These are phyloP conservation scores for Ascaphus truei DNA, from an alignment of 2,113 vertebrate species.

Conservation along the genomic window DNA sequence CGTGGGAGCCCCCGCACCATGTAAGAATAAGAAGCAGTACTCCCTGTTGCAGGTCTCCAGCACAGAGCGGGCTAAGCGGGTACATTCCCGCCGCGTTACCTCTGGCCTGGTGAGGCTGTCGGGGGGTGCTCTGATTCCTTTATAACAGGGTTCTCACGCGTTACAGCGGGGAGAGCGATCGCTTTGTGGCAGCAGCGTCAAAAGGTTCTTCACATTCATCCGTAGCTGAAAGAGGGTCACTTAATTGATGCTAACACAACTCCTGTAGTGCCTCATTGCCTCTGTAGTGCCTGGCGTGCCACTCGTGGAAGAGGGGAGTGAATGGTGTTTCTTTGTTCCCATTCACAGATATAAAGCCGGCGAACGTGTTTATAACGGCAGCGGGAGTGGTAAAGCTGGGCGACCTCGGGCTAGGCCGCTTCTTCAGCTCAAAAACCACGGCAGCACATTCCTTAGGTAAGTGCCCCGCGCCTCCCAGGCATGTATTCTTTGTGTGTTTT, in stretches of 20 bases:
- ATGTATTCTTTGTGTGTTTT: not conserved
- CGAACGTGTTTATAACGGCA: constrained; percentile 85
- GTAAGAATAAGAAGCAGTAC: too few relatives aligned
- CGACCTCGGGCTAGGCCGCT: constrained; percentile 80
- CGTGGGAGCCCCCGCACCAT: too few relatives aligned
- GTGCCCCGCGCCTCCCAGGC: too few relatives aligned
- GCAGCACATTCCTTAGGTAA: constrained; percentile 85
- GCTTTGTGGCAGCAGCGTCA: too few relatives aligned
- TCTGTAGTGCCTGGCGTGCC: not conserved
- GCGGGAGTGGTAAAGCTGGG: constrained; percentile 80
- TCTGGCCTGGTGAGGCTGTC: constrained; percentile 20
- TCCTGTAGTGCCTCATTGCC: too few relatives aligned
- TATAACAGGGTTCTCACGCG: constrained; percentile 5
- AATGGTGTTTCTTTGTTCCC: constrained; percentile 3
- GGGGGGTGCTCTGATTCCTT: constrained; percentile 29
- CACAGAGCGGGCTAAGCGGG: too few relatives aligned
- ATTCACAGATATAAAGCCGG: constrained; percentile 80
- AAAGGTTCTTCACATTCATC: too few relatives aligned
- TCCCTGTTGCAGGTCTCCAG: too few relatives aligned
- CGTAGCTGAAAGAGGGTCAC: too few relatives aligned
- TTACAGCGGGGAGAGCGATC: constrained; percentile 17
- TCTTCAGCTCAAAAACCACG: constrained; percentile 84
- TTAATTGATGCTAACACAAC: too few relatives aligned
- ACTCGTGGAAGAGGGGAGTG: too few relatives aligned
- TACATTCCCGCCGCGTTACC: too few relatives aligned